Base-by-base conservation (phyloP, 2,113 vertebrate genomes). In the Nesoenas mayeri region DNA sequence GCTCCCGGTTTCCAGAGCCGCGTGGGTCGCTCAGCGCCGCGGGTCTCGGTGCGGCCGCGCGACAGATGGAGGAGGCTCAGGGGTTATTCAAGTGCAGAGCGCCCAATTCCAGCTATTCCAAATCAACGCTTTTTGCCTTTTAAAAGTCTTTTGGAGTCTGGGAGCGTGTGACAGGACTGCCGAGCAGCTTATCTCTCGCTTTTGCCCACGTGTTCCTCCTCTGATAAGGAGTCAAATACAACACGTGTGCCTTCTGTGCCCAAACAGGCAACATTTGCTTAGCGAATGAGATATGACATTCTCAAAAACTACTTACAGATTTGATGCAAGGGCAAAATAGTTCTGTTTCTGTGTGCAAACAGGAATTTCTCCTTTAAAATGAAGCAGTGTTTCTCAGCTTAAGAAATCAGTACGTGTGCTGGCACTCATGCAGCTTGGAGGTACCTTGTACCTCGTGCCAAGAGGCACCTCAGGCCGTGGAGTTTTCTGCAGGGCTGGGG, bases 161-260 rank as follows among this genome's bases (percentile, higher is more conserved):
- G 48, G 28, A 88, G 48, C 5, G 12, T 4, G 34, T 92, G 96
- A 90, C 57, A 69, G 54, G 62, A 95, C 85, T 96, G 77, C 79
- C 61, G 60, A 96, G 82, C 48, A 92, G 72, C 83, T 96, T 96
- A 96, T 96, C 93, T 94, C 85, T 78, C 0, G 0, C 90, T 93
- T 72, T 61, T 80, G 36, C 85, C 64, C 69, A 50, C 31, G 11
- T 61, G 38, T 67, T 93, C 93, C 57, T 86, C 40, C 87, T 78
- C 90, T 92, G 95, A 97, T 96, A 96, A 97, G 93, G 61, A 95
- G 85, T 81, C 19, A 14, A 91, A 94, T 57, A 64, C 83, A 88
- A 94, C 79, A 85, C 7, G 0, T 80, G 60, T 79, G 87, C 91
- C 12, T 53, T 73, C 86, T 92, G 88, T 90, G 85, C 92, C 72